A percentile compares a stretch with the other conserved stretches of the same genome.
Conservation (phyloP, 1,140 invertebrate genomes). For the Aphaenogaster ashmeadi region DNA sequence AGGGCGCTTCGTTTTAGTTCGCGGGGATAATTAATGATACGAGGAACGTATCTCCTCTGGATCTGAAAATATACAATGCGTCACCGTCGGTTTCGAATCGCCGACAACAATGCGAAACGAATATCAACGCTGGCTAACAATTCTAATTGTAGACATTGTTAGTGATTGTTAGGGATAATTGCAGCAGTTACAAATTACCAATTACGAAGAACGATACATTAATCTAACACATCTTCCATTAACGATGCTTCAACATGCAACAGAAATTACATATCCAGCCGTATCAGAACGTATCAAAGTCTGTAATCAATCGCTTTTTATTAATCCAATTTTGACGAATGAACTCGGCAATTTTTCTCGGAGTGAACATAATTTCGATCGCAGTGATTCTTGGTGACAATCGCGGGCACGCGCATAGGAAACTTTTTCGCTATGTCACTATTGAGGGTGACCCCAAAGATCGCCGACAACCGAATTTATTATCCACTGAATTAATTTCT, state of each 20-base stretch:
- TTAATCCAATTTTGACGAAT: constrained; percentile 5
- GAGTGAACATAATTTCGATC: neutral
- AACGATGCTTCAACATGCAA: constrained; percentile 8
- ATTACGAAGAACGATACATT: neutral
- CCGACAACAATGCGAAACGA: neutral
- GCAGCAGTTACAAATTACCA: neutral
- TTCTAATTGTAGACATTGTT: constrained; percentile 30
- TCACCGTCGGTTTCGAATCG: neutral
- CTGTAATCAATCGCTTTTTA: neutral
- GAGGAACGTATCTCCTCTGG: neutral
- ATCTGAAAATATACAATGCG: neutral
- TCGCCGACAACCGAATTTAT: constrained; percentile 20
- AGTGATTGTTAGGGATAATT: constrained; percentile 19
- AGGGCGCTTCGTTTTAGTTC: constrained; percentile 4
- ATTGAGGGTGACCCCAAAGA: neutral
- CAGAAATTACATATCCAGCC: too few species aligned
- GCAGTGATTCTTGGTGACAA: neutral
- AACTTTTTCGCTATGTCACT: neutral
- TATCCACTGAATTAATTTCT: constrained; percentile 22
- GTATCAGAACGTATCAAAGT: neutral
- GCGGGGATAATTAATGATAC: neutral
- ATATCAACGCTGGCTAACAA: neutral
- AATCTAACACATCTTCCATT: constrained; percentile 13
- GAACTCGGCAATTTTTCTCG: neutral
- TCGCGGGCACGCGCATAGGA: neutral